phyloP scores from a whole-genome alignment of 1,140 invertebrate genomes.

The Diprion similis region DNA sequence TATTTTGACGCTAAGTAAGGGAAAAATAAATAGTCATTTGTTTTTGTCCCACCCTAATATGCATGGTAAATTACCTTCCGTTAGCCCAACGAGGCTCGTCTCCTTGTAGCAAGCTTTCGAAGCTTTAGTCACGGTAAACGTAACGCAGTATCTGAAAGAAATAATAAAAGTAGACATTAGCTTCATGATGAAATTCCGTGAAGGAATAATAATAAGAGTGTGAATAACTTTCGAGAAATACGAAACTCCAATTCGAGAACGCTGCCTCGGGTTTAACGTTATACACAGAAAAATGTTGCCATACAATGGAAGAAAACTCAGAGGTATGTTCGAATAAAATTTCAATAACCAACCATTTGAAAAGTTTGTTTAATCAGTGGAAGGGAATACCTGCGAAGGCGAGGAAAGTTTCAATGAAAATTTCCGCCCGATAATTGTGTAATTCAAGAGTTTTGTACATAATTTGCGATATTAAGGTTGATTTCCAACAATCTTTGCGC shows the following conservation, averaged over 20 bases:
- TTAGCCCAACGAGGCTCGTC: conserved; percentile 70
- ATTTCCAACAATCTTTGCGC: too few species aligned
- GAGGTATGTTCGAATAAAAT: neutral
- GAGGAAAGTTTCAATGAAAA: neutral
- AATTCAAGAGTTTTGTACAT: too few species aligned
- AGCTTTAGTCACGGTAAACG: conserved; percentile 81
- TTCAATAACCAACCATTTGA: neutral
- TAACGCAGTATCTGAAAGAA: conserved; percentile 80
- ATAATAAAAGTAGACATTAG: conserved; percentile 24
- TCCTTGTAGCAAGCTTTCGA: conserved; percentile 81
- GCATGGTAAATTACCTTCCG: conserved; percentile 69
- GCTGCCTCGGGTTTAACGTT: neutral
- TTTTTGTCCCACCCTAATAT: neutral
- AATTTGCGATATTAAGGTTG: too few species aligned
- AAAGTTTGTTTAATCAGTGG: neutral
- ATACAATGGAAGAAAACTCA: neutral
- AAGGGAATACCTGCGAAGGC: neutral
- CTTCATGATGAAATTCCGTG: neutral
- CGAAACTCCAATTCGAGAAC: neutral
- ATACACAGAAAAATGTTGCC: neutral
- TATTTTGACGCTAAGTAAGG: too few species aligned
- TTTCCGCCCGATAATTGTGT: neutral
- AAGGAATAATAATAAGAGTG: neutral
- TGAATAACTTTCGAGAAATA: conserved; percentile 2
- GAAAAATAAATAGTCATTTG: neutral